Evolutionary conservation across 2,113 vertebrate species (phyloP), one percentile per base, ranked within the genome.

Genomic region (Porphyrio hochstetteri): DNA sequence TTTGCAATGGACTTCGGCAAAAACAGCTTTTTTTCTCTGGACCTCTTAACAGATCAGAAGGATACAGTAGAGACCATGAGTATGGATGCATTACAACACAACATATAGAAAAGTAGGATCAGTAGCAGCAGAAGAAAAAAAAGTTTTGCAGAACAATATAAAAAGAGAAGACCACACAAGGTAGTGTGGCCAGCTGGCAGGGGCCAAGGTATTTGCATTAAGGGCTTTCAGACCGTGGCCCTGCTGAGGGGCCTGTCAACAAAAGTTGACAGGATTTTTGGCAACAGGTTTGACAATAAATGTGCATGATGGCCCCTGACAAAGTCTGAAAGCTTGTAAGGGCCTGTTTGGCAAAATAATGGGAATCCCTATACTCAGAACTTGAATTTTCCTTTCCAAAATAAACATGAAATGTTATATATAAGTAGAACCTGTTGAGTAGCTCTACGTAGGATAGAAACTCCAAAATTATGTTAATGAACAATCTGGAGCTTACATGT

Each of bases 211-310:
- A 33, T 65, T 61, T 38, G 46, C 52, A 57, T 33, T 13, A 57
- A 68, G 35, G 40, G 67, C 79, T 52, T 20, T 83, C 27, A 7
- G 27, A 38, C 11, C 7, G 11, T 48, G 28, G 16, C 31, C 40
- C 55, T 60, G 23, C n/a, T 50, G 72, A 70, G 17, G 56, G n/a
- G n/a, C n/a, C n/a, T n/a, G n/a, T n/a, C 0, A 0, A 14, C 63
- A 13, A 4, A 24, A 57, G 18, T 16, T 20, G 33, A 23, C 13
- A 48, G 33, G 27, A 72, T 16, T 77, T 81, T 57, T 2, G 5
- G 42, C 4, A 4, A 29, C 38, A 27, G 11, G 40, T 61, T 55
- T 76, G 35, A 56, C 40, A 63, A 20, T 25, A 68, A 79, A 72
- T n/a, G 48, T 28, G 4, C 5, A 13, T 13, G 8, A 29, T 38